These are phyloP conservation scores for Acrocephalus kingi DNA, from an alignment of 2,113 vertebrate genomes.

Conservation along the genomic window DNA sequence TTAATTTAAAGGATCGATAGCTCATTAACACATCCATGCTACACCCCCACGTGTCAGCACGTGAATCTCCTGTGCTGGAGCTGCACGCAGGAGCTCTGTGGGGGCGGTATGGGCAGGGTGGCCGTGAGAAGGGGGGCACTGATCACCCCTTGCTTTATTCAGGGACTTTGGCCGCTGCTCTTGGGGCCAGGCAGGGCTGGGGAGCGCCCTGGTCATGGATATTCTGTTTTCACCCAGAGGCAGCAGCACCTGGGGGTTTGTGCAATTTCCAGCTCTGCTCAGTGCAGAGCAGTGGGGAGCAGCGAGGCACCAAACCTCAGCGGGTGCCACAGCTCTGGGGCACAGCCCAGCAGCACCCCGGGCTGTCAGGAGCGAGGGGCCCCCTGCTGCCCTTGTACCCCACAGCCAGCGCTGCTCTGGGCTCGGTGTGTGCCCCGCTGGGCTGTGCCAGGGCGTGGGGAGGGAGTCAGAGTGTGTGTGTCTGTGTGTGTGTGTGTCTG, in stretches of 20 bases:
- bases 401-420: background rate
- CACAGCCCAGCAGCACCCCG: background rate
- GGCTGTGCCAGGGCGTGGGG: no score
- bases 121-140: background rate
- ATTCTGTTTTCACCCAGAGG: background rate
- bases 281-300: fast-evolving
- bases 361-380: no score
- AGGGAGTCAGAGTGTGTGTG: no score
- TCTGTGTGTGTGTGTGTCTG: background rate
- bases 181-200: background rate
- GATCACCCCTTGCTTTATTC: background rate
- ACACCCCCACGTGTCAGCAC: background rate
- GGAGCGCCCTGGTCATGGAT: background rate
- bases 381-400: background rate
- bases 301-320: background rate
- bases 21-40: slow-evolving; percentile 62
- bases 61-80: background rate
- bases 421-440: no score
- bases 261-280: background rate
- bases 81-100: background rate
- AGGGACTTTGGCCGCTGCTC: fast-evolving
- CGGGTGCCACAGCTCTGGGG: background rate
- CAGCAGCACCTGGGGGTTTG: background rate
- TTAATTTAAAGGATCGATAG: slow-evolving; percentile 72
- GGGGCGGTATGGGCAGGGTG: background rate